Base-by-base conservation (phyloP, 2,113 vertebrate species). In the Halichoerus grypus region DNA sequence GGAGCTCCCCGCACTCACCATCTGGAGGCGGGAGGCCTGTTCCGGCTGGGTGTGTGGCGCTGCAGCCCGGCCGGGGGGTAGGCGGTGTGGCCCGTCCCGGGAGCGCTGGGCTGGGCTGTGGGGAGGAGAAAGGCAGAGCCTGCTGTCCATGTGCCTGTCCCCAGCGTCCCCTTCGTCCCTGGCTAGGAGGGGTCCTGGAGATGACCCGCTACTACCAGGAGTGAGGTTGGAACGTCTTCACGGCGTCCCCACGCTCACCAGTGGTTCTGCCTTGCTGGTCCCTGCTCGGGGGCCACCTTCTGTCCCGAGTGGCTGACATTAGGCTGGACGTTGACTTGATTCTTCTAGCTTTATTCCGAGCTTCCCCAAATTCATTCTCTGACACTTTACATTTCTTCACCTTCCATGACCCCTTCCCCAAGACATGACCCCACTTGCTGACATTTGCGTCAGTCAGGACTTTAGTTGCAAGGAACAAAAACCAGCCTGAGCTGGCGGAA, bases 161-260 rank as follows among this genome's bases (percentile, higher is more conserved):
- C 18, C 0, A 4, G 49, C 10, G 11, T 67, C 16, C 7, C 4
- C 42, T 53, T 33, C 5, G 15, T 82, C 24, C 31, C 42, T 14
- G 51, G 46, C 19, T 14, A 22, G 83, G 42, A 53, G 65, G 31
- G 21, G 4, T 22, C 86, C 42, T 36, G 4, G 33, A 18, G 67
- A 22, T n/a, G 28, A 19, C 1, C 9, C 16, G 0, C 1, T 7
- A 7, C 46, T 21, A 33, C 33, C n/a, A n/a, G 21, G 2, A 10
- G 8, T 53, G 19, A 39, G 3, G n/a, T 8, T 46, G 10, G 42
- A 39, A 15, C 28, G 53, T 76, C 69, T 69, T 81, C n/a, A 15
- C 10, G 12, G n/a, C 4, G 1, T 5, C 88, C 22, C 46, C 46
- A 15, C 26, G n/a, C 11, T 21, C 14, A 2, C 15, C 5, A 1